Evolutionary conservation across 2,888 invertebrate genomes (phyloP).

Genomic region (Tribolium freemani): DNA sequence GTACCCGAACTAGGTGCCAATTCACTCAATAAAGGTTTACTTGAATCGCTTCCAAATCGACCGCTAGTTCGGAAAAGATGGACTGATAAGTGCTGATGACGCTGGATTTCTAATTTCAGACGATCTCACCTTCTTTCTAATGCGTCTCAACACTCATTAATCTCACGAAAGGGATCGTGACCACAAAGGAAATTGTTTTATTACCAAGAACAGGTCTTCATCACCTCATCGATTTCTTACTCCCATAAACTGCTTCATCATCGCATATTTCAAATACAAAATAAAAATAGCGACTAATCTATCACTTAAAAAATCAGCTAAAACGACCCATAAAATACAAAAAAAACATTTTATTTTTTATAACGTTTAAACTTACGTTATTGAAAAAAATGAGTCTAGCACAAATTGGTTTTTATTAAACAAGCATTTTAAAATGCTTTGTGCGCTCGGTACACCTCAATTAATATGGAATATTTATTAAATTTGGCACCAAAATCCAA

Average conservation of each 20-base stretch:
- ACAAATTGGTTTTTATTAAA: too few species aligned
- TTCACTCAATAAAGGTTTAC: slow-evolving; percentile 29
- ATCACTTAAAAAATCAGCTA: too few species aligned
- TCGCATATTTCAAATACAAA: neutral
- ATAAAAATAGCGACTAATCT: too few species aligned
- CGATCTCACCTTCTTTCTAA: neutral
- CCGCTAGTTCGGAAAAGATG: slow-evolving; percentile 11
- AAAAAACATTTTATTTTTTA: too few species aligned
- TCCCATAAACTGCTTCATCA: neutral
- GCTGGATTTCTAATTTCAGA: slow-evolving; percentile 2
- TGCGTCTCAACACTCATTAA: neutral
- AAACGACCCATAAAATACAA: too few species aligned
- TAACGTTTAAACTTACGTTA: too few species aligned
- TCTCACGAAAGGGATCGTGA: neutral
- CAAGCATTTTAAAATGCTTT: too few species aligned
- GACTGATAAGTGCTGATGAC: slow-evolving; percentile 13
- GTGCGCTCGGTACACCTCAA: neutral
- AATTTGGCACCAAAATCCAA: neutral
- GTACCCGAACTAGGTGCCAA: slow-evolving; percentile 30
- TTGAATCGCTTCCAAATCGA: slow-evolving; percentile 31
- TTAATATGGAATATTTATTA: neutral
- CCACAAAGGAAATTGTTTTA: neutral
- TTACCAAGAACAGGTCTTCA: neutral
- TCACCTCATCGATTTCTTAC: neutral
- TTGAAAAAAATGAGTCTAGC: too few species aligned